phyloP scores from a whole-genome alignment of 2,888 invertebrate genomes.

The Apamea monoglypha region DNA sequence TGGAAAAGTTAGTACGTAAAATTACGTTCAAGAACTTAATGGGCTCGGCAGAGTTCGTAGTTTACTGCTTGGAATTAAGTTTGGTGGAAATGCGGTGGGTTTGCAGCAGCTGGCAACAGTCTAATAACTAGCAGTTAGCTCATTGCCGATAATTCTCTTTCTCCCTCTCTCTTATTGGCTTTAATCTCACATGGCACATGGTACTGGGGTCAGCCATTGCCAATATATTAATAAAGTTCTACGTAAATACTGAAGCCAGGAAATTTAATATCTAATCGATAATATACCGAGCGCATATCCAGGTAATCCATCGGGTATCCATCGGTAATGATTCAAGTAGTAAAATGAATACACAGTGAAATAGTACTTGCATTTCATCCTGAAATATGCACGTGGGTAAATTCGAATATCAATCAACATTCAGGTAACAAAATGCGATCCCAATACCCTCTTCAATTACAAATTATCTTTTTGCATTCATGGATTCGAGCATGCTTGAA shows the following conservation, averaged over 20 bases:
- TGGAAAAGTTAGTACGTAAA: slow-evolving; percentile 45
- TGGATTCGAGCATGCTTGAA: neutral
- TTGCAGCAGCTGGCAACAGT: slow-evolving; percentile 7
- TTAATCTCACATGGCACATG: no score
- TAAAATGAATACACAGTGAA: neutral
- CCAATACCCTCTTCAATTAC: neutral
- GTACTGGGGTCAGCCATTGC: neutral
- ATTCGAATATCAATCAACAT: neutral
- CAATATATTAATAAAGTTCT: neutral
- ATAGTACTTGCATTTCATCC: neutral
- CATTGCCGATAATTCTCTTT: neutral
- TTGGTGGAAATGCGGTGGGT: slow-evolving; percentile 13
- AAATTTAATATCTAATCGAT: neutral
- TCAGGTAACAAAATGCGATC: neutral
- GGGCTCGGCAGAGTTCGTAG: slow-evolving; percentile 28
- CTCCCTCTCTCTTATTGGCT: neutral
- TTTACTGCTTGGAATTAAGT: slow-evolving; percentile 41
- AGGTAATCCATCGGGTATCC: no score
- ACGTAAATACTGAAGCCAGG: no score
- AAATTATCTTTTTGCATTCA: neutral
- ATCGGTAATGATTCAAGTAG: neutral
- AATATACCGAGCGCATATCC: neutral
- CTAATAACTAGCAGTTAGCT: slow-evolving; percentile 10
- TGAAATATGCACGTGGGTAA: no score
- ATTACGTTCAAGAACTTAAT: slow-evolving; percentile 40